Evolutionary conservation across 37 sponge, comb jelly and placozoan species (phyloP), one percentile per base, ranked within the genome.

Genomic region (Cliona cf. orientalis): DNA sequence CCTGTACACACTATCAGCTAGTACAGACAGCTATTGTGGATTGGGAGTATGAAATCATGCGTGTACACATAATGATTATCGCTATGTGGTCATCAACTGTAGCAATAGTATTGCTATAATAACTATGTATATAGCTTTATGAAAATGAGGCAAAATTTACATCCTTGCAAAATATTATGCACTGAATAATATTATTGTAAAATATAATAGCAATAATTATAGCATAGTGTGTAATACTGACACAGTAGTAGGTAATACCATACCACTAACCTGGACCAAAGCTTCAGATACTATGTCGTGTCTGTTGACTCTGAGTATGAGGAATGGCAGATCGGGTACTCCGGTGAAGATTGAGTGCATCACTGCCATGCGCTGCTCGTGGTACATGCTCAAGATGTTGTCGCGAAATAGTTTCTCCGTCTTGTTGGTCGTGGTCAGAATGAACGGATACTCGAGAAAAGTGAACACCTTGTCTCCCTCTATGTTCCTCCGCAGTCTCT

Each of bases 341-440:
- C 94, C 94, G 7, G 85, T 89, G 56, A 91, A 67, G 1, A 97
- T 33, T 12, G 87, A 25, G 57, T 93, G 83, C 31, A 97, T 14
- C 43, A 97, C 21, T 9, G 90, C 65, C 41, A 71, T 35, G 23
- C 89, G 83, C 1, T 92, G 43, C 82, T 97, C 92, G 22, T 75
- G 73, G 69, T 77, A 60, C 95, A 89, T 88, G 42, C 76, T 73
- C 38, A 89, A 35, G 57, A 84, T 46, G 80, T 90, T 93, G 66
- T 98, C 99, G n/a, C 59, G 86, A 31, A 73, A 74, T 37, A 98
- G 80, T 58, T 86, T 91, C 78, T 91, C 88, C 60, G 91, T 86
- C 46, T 96, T 98, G 75, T 89, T 93, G 66, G 83, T 87, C n/a
- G 94, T 83, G 17, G 46, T 80, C 40, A 98, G 78, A 22, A 96